A percentile compares a stretch with the other conserved stretches of the same genome.
These are phyloP conservation scores for Potorous gilbertii DNA, from an alignment of 2,797 vertebrate species.

Conservation along the genomic window DNA sequence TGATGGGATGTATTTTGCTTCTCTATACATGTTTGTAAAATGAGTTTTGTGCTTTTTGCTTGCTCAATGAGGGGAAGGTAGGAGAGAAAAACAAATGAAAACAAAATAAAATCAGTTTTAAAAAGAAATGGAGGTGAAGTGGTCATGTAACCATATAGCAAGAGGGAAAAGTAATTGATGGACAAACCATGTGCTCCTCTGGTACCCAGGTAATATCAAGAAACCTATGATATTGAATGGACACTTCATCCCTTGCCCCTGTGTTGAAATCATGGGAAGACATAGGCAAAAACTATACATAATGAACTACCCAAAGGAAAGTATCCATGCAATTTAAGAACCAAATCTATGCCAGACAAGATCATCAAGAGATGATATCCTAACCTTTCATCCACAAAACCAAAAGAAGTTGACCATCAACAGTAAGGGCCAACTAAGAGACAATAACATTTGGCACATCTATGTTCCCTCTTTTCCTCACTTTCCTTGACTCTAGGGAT, in stretches of 20 bases:
- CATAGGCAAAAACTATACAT: not conserved
- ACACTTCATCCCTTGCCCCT: not conserved
- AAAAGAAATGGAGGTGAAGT: not conserved
- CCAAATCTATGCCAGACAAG: not conserved
- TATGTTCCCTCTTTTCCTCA: not conserved
- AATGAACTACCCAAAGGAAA: not conserved
- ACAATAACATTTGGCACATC: not conserved
- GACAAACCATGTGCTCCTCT: not conserved
- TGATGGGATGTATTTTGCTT: not conserved
- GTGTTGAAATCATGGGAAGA: not conserved
- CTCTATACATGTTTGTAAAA: not conserved
- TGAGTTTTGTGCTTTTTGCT: not conserved
- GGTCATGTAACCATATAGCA: not conserved
- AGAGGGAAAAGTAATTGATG: not conserved
- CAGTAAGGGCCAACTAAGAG: not conserved
- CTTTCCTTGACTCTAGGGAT: not conserved
- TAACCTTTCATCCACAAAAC: not conserved
- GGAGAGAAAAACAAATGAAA: not conserved
- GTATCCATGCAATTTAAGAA: not conserved
- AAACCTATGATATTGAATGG: not conserved
- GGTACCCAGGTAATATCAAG: not conserved
- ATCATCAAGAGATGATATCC: not conserved
- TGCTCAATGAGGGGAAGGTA: not conserved
- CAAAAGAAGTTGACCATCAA: not conserved
- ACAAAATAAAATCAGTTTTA: not conserved